Base-by-base conservation (phyloP, 2,888 invertebrate species). In the Apotomis betuletana region DNA sequence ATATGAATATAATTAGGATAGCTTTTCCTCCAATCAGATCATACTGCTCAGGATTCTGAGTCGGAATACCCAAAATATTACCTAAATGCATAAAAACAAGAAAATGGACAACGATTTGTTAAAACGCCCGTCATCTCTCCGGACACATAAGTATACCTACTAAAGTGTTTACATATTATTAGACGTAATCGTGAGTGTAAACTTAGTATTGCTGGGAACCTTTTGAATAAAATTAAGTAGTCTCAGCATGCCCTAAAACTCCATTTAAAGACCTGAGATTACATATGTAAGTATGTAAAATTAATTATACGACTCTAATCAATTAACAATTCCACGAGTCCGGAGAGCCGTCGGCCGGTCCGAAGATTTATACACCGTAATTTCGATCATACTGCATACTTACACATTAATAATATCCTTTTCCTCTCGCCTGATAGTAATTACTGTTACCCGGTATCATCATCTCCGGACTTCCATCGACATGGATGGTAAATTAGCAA, bases 401-500 rank as follows among this genome's bases (percentile, higher is more conserved):
- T 67, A 62, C 36, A 27, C 68, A 59, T 51, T 68, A 72, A 71
- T 69, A 75, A 75, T 71, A 75, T 75, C 75, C 75, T 51, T 73
- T 75, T 75, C 75, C 75, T 75, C 70, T 77, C 73, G 74, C 63
- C 72, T 61, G 76, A 80, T 76, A 76, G 80, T 77, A 79, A 79
- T 81, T 78, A 72, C 72, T 51, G 72, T 72, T 72, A 67, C 72
- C 71, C 67, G 74, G 71, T 61, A 69, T 64, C 58, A 69, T 74
- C 75, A 77, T 83, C 81, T 82, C 82, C 81, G 81, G 77, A 75
- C 77, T 75, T 69, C 77, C 79, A 80, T 81, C 82, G 80, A 80
- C 80, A 77, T 83, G 81, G 82, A 89, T 83, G 89, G 88, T 88
- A 86, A 87, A 90, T 90, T 90, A 89, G 89, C 88, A 88, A 89